A percentile compares a stretch with the other conserved stretches of the same genome.
Evolutionary conservation across 2,888 invertebrate species (phyloP).

Genomic region (Sussaba pulchella): DNA sequence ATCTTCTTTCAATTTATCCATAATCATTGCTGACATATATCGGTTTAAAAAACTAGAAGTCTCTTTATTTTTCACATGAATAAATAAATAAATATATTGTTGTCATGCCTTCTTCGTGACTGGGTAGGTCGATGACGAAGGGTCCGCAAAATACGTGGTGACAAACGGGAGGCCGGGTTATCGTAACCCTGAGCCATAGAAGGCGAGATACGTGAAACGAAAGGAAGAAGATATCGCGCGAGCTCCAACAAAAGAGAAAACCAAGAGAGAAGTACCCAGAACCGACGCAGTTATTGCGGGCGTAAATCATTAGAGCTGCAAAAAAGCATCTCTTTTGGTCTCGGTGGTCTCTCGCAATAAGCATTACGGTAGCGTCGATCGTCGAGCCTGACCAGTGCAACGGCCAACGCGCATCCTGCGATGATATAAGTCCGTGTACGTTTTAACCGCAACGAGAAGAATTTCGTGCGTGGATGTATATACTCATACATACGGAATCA

Average conservation of each 20-base stretch:
- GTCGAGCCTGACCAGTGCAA: slow-evolving; percentile 13
- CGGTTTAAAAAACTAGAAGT: too few species aligned
- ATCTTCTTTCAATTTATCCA: too few species aligned
- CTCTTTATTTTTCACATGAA: too few species aligned
- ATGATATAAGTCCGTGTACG: slow-evolving; percentile 28
- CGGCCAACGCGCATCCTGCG: slow-evolving; percentile 51
- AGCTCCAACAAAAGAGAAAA: slow-evolving; percentile 18
- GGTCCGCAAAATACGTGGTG: slow-evolving; percentile 14
- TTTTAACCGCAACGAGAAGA: background rate
- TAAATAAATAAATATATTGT: too few species aligned
- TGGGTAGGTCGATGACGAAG: slow-evolving; percentile 25
- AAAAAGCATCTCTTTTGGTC: slow-evolving; percentile 31
- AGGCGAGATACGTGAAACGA: slow-evolving; percentile 25
- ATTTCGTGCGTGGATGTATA: background rate
- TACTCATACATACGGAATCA: background rate
- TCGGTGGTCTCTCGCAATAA: slow-evolving; percentile 39
- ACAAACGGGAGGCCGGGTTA: slow-evolving; percentile 21
- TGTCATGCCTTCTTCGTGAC: background rate
- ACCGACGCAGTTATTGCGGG: slow-evolving; percentile 36
- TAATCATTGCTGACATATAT: too few species aligned
- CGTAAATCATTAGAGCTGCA: slow-evolving; percentile 55
- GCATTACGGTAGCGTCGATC: slow-evolving; percentile 52
- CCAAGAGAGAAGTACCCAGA: slow-evolving; percentile 7
- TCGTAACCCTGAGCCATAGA: slow-evolving; percentile 41
- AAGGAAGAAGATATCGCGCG: slow-evolving; percentile 41